A percentile compares a stretch with the other conserved stretches of the same genome.
These are phyloP conservation scores for Nomia melanderi DNA, from an alignment of 1,140 invertebrate genomes.

Conservation along the genomic window DNA sequence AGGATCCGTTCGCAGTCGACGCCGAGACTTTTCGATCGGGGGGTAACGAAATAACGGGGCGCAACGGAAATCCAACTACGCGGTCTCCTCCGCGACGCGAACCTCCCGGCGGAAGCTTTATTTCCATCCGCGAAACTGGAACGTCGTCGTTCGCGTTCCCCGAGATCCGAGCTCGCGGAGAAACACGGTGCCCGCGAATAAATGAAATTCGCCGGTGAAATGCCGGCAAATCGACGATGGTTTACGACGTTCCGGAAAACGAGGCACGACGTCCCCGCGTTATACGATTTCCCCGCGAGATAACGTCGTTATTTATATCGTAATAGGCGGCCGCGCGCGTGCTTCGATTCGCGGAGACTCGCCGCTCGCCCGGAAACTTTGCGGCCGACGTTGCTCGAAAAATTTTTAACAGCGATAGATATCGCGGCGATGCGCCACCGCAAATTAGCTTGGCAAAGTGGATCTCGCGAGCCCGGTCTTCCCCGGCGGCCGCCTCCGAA, in stretches of 20 bases:
- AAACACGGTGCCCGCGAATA: background rate
- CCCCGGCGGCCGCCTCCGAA: background rate
- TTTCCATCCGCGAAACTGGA: background rate
- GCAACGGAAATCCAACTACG: no score
- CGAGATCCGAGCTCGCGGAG: background rate
- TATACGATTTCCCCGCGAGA: background rate
- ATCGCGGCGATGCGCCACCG: background rate
- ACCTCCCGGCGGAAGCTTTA: background rate
- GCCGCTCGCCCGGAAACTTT: background rate
- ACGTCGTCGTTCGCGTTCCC: background rate
- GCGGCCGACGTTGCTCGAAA: background rate
- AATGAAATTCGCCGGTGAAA: background rate
- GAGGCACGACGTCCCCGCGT: background rate
- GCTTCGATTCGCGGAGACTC: constrained; percentile 16
- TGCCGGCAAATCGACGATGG: background rate
- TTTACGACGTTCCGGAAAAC: background rate
- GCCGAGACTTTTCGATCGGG: no score
- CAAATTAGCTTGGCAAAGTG: background rate
- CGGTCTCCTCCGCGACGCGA: no score
- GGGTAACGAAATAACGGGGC: no score
- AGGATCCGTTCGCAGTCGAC: no score
- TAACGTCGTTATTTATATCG: background rate
- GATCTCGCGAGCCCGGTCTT: no score
- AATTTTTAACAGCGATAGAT: constrained; percentile 12
- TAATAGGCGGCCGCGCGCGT: background rate